Evolutionary conservation across 2,888 invertebrate genomes (phyloP), one percentile per base, ranked within the genome.

Genomic region (Tryphoninae sp.): DNA sequence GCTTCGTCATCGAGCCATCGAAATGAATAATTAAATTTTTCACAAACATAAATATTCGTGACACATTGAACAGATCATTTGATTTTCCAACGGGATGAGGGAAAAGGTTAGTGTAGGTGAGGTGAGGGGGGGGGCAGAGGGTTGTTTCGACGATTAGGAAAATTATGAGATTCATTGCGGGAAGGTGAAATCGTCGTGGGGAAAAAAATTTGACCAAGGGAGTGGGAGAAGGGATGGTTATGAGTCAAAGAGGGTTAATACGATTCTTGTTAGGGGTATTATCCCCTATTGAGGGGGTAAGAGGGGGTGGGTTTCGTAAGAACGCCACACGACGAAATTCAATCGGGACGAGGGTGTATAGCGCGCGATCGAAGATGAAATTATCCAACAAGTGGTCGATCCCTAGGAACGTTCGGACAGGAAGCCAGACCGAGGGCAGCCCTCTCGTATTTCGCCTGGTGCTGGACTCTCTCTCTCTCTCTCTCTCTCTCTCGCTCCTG

Each of bases 361-460:
- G 72, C 72, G 64, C 77, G 81, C 71, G 80, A 84, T 83, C 81
- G 83, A 74, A 80, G 84, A 81, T 84, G 81, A 85, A 85, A 84
- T 86, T 84, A 84, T 80, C 84, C 86, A 86, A 86, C 86, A 86
- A 85, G 86, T 86, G 85, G 86, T 84, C 86, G 84, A 84, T 84
- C 85, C 83, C 64, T 78, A 68, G 73, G 74, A 84, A 79, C 78
- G 79, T 79, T 84, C 81, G 82, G 72, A 83, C 80, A 80, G 82
- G 58, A 69, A 75, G 69, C 49, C 53, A 64, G 62, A 78, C 69
- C 68, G 51, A 78, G 72, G 72, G 76, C 73, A 61, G 42, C 72
- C 62, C 75, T 80, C 79, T 81, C 82, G 82, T 82, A 82, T 80
- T 84, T 79, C 81, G 65, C 75, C 42, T 69, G 64, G 78, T 75